These are phyloP conservation scores for Paralichthys olivaceus DNA, from an alignment of 2,113 vertebrate species.

Conservation along the genomic window DNA sequence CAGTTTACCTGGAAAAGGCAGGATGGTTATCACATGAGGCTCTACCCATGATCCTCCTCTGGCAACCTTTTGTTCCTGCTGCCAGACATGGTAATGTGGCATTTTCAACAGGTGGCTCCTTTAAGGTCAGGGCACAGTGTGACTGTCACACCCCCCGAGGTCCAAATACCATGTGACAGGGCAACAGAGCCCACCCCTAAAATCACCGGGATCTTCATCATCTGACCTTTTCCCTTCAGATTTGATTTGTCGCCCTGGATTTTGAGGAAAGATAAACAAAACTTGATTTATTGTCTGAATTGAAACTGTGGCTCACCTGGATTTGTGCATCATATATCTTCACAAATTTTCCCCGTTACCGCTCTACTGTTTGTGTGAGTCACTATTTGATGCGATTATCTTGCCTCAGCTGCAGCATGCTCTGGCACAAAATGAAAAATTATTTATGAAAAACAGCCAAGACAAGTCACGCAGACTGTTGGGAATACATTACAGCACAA, in stretches of 20 bases:
- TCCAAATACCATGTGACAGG: constrained; percentile 59
- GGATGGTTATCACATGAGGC: constrained; percentile 36
- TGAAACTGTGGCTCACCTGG: not conserved
- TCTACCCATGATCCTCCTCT: constrained; percentile 48
- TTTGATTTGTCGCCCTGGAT: constrained; percentile 25
- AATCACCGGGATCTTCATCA: constrained; percentile 28
- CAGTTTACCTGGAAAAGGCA: constrained; percentile 28
- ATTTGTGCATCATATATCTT: not conserved
- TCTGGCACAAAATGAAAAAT: constrained; percentile 34
- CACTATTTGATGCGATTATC: constrained; percentile 55
- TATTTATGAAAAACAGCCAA: constrained; percentile 35
- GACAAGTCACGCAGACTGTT: constrained; percentile 7
- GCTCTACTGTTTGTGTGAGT: constrained; percentile 38
- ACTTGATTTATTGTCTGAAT: not conserved
- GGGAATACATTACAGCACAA: constrained; percentile 22
- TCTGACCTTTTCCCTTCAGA: constrained; percentile 52
- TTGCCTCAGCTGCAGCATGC: constrained; percentile 50
- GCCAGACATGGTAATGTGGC: constrained; percentile 77
- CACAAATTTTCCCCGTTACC: constrained; percentile 19
- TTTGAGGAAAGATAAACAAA: not conserved
- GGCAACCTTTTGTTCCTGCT: constrained; percentile 53
- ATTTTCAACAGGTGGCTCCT: constrained; percentile 75
- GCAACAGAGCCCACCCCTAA: constrained; percentile 23
- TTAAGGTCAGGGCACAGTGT: constrained; percentile 76
- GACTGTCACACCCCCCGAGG: constrained; percentile 63